phyloP scores from a whole-genome alignment of 2,888 invertebrate species.

The Cybosia mesomella region DNA sequence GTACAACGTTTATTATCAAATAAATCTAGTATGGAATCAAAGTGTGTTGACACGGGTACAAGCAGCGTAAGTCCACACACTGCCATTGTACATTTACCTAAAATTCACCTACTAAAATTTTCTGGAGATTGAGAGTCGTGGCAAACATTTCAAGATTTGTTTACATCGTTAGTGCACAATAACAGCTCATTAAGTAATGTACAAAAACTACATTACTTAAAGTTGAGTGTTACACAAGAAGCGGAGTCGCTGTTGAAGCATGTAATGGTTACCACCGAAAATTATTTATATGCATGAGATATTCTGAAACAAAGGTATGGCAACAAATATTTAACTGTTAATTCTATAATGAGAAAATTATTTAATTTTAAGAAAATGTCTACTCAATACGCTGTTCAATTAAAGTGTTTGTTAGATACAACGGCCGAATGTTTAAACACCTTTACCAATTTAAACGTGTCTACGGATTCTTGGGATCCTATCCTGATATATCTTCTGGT shows the following conservation, averaged over 20 bases:
- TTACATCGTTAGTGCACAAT: not conserved
- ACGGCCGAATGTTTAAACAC: slow-evolving; percentile 16
- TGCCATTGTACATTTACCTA: not conserved
- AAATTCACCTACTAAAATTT: slow-evolving; percentile 6
- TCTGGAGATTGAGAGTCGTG: not conserved
- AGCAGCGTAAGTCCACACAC: not conserved
- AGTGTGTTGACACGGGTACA: not conserved
- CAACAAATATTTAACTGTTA: no score
- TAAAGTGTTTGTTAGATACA: no score
- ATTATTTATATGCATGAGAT: no score
- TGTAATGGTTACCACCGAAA: no score
- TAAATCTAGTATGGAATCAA: not conserved
- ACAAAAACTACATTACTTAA: slow-evolving; percentile 11
- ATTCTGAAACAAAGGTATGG: no score
- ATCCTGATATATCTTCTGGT: slow-evolving; percentile 26
- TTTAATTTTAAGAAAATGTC: no score
- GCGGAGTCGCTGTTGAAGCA: not conserved
- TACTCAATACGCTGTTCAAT: no score
- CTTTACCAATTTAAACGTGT: slow-evolving; percentile 13
- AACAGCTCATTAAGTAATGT: not conserved
- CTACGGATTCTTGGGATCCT: slow-evolving; percentile 27
- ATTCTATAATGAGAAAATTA: no score
- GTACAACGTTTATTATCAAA: not conserved
- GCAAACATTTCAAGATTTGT: not conserved
- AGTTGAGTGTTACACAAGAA: not conserved